phyloP scores from a whole-genome alignment of 2,797 vertebrate species.

The Thunnus albacares region DNA sequence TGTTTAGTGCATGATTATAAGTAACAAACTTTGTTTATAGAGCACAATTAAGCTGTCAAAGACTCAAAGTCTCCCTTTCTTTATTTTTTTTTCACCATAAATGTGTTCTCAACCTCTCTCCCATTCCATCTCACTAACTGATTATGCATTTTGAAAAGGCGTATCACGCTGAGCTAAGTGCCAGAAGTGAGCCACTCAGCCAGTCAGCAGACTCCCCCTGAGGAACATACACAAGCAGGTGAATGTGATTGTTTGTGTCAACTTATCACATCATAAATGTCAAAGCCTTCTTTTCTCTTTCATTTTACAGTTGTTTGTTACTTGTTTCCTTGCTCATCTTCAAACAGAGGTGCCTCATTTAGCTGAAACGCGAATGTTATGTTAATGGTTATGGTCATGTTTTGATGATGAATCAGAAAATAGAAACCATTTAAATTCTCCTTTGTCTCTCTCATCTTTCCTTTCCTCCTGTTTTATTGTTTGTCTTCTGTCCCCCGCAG shows the following conservation, averaged over 20 bases:
- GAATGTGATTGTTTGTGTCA: slow-evolving; percentile 3
- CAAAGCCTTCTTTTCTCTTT: not conserved
- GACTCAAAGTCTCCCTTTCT: not conserved
- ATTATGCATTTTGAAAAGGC: not conserved
- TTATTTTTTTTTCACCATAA: not conserved
- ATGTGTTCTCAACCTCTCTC: not conserved
- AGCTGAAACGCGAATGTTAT: not conserved
- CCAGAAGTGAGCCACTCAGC: not conserved
- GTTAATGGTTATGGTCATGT: not conserved
- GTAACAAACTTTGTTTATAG: not conserved
- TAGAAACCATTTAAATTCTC: not conserved
- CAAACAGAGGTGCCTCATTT: not conserved
- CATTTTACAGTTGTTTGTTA: not conserved
- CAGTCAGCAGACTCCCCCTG: not conserved
- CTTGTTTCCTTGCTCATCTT: not conserved
- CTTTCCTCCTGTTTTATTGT: not conserved
- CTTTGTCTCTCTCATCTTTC: not conserved
- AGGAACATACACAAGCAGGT: slow-evolving; percentile 2
- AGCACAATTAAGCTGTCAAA: not conserved
- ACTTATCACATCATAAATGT: not conserved
- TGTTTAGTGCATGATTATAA: not conserved
- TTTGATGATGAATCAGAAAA: not conserved
- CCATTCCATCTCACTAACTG: not conserved
- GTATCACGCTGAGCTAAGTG: slow-evolving; percentile 24
- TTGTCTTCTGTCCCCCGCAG: not conserved